Conservation (phyloP, 1,140 invertebrate genomes). For the Octopus bimaculoides region DNA sequence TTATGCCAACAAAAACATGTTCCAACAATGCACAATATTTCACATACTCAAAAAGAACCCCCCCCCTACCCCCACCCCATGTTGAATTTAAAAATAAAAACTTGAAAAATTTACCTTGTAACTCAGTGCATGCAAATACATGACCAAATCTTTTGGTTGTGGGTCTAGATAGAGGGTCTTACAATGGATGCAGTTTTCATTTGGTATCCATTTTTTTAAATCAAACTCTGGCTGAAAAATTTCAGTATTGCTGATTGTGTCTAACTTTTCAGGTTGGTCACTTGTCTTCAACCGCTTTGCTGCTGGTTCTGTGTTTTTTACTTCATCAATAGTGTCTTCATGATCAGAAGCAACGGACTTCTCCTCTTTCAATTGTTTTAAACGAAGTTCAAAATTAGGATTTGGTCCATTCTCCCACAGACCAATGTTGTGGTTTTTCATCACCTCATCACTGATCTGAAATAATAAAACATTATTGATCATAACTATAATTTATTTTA, state of each 20-base stretch:
- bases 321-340: background rate
- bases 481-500: too few species aligned
- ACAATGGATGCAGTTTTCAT: conserved; percentile 89
- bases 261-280: background rate
- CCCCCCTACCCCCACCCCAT: background rate
- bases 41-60: background rate
- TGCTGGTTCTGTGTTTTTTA: background rate
- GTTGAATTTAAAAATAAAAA: background rate
- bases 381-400: conserved; percentile 19
- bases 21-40: too few species aligned
- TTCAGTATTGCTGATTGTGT: background rate
- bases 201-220: conserved; percentile 73
- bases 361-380: conserved; percentile 20
- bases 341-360: background rate
- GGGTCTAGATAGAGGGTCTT: conserved; percentile 88
- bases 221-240: conserved; percentile 59
- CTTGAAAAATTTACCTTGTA: conserved; percentile 69
- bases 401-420: conserved; percentile 29
- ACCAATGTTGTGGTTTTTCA: conserved; percentile 32
- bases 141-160: conserved; percentile 82
- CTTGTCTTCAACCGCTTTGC: background rate
- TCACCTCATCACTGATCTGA: conserved; percentile 27
- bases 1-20: too few species aligned
- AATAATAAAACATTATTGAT: background rate
- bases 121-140: conserved; percentile 93